Evolutionary conservation across 2,113 vertebrate species (phyloP).

Genomic region (Microcebus murinus): DNA sequence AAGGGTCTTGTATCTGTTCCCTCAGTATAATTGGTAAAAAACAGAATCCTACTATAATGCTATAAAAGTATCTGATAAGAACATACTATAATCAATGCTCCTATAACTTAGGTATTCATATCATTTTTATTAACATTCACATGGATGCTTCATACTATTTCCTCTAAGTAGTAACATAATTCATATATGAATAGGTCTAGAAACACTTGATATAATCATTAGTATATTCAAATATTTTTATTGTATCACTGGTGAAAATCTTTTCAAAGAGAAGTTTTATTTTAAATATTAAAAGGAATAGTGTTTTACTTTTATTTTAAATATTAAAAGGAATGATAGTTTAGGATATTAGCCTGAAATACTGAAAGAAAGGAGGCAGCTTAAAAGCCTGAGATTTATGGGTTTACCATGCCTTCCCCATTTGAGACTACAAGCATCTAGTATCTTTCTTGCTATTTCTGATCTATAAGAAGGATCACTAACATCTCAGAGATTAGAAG

Average conservation of each 20-base stretch:
- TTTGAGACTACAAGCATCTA: neutral
- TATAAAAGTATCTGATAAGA: neutral
- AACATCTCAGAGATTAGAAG: neutral
- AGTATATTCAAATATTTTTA: neutral
- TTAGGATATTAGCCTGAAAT: neutral
- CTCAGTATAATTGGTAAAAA: neutral
- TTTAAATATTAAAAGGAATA: slow-evolving; percentile 29
- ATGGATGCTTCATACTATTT: neutral
- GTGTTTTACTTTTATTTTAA: neutral
- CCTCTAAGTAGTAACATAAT: neutral
- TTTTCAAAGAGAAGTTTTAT: neutral
- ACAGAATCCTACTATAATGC: neutral
- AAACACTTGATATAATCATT: neutral
- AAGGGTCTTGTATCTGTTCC: neutral
- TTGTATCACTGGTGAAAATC: neutral
- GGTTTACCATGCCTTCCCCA: neutral
- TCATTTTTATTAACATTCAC: neutral
- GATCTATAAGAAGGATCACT: neutral
- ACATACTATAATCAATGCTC: neutral
- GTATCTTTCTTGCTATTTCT: neutral
- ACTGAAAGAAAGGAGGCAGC: neutral
- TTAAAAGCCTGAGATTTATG: neutral
- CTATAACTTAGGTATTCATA: neutral
- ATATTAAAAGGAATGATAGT: neutral
- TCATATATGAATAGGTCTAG: neutral